phyloP scores from a whole-genome alignment of 2,888 invertebrate genomes.

The Neoitamus cyanurus region DNA sequence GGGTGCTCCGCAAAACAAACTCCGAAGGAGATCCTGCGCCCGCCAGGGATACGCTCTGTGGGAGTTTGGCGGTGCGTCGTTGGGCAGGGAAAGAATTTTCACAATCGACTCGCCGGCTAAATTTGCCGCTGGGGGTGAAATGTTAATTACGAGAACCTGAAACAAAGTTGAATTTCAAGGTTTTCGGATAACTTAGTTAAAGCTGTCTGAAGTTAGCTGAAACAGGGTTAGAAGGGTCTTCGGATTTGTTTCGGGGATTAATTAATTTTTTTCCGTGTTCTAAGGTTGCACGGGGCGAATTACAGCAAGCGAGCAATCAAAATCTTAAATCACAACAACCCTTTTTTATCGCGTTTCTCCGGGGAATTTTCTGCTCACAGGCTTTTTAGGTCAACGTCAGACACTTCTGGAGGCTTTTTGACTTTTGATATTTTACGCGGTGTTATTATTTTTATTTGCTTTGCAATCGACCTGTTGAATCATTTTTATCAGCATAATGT shows the following conservation, averaged over 20 bases:
- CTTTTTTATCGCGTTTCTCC: neutral
- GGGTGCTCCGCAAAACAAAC: neutral
- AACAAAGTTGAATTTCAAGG: conserved; percentile 30
- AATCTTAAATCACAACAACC: neutral
- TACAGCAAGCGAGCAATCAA: neutral
- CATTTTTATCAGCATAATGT: too few relatives aligned
- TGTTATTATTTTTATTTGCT: neutral
- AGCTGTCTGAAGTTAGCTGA: conserved; percentile 12
- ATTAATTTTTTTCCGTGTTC: conserved; percentile 14
- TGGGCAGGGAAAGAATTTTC: conserved; percentile 1
- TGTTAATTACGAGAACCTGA: conserved; percentile 23
- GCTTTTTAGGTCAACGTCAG: neutral
- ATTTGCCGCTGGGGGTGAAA: neutral
- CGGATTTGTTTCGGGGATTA: conserved; percentile 4
- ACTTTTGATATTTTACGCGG: neutral
- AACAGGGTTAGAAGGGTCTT: conserved; percentile 14
- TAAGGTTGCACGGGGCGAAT: neutral
- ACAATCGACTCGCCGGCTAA: neutral
- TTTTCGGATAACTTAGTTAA: conserved; percentile 23
- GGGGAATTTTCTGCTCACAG: neutral
- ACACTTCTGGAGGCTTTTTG: neutral
- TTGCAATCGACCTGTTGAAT: too few relatives aligned
- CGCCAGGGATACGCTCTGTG: neutral
- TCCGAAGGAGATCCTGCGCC: neutral
- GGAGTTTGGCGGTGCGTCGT: neutral